Evolutionary conservation across 2,888 invertebrate genomes (phyloP).

Genomic region (Crepidodera aurea): DNA sequence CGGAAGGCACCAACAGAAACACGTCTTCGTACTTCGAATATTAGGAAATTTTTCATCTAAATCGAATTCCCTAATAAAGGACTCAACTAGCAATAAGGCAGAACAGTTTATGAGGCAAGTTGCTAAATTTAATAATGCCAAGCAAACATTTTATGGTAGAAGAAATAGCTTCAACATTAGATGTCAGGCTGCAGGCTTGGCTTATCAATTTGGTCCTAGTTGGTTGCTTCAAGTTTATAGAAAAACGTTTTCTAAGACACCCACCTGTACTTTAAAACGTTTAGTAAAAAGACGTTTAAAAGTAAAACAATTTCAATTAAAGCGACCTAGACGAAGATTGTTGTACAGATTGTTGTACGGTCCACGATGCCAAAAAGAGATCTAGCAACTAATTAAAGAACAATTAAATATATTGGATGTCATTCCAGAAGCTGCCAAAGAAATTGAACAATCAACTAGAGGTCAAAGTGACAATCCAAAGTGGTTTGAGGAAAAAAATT

Average conservation of each 20-base stretch:
- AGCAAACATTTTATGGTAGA: slow-evolving; percentile 5
- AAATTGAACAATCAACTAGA: not conserved
- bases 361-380: not conserved
- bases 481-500: slow-evolving; percentile 1
- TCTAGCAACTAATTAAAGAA: not conserved
- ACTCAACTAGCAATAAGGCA: not conserved
- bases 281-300: not conserved
- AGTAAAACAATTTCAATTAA: not conserved
- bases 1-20: not conserved
- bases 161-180: slow-evolving; percentile 1
- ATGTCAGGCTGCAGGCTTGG: slow-evolving; percentile 1
- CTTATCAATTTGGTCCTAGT: not conserved
- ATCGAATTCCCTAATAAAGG: not conserved
- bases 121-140: not conserved
- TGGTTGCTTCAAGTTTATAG: not conserved
- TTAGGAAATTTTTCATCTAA: not conserved
- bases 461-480: slow-evolving; percentile 4
- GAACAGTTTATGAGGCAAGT: not conserved
- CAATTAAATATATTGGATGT: not conserved
- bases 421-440: not conserved
- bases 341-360: not conserved
- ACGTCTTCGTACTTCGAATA: not conserved
- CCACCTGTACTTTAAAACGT: not conserved
- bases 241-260: not conserved
- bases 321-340: not conserved